These are phyloP conservation scores for Chelonus formosanus DNA, from an alignment of 2,888 invertebrate species.

Conservation along the genomic window DNA sequence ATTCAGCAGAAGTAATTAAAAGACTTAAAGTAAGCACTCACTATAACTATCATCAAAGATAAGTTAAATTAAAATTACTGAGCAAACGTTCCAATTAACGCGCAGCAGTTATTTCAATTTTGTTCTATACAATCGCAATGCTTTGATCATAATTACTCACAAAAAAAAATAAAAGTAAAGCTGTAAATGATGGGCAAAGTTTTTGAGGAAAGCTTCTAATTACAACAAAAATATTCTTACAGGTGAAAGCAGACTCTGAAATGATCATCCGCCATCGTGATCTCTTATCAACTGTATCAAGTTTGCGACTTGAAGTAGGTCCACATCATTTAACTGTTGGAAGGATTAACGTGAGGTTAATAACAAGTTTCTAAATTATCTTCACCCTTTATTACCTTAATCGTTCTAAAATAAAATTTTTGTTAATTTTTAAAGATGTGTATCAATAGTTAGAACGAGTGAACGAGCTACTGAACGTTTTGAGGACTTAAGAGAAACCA, in stretches of 20 bases:
- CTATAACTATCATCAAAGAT: constrained; percentile 14
- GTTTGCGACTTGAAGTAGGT: constrained; percentile 62
- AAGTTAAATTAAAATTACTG: constrained; percentile 40
- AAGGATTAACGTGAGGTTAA: constrained; percentile 60
- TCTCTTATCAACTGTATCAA: constrained; percentile 61
- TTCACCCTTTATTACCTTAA: too few species aligned
- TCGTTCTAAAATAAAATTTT: background rate
- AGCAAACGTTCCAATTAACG: constrained; percentile 49
- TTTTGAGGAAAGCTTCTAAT: too few species aligned
- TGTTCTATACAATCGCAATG: background rate
- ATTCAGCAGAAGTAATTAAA: too few species aligned
- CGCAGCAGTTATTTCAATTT: constrained; percentile 5
- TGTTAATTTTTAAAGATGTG: constrained; percentile 51
- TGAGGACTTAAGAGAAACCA: constrained; percentile 49
- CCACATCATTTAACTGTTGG: constrained; percentile 60
- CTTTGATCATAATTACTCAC: too few species aligned
- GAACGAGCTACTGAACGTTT: constrained; percentile 44
- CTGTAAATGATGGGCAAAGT: too few species aligned
- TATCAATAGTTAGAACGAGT: constrained; percentile 51
- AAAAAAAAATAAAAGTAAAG: too few species aligned
- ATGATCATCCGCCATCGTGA: constrained; percentile 58
- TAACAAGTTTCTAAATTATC: background rate
- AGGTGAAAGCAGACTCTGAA: constrained; percentile 62
- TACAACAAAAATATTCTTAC: constrained; percentile 32
- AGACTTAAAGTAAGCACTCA: too few species aligned